Conservation (phyloP, 2,888 invertebrate species). For the Acleris literana region DNA sequence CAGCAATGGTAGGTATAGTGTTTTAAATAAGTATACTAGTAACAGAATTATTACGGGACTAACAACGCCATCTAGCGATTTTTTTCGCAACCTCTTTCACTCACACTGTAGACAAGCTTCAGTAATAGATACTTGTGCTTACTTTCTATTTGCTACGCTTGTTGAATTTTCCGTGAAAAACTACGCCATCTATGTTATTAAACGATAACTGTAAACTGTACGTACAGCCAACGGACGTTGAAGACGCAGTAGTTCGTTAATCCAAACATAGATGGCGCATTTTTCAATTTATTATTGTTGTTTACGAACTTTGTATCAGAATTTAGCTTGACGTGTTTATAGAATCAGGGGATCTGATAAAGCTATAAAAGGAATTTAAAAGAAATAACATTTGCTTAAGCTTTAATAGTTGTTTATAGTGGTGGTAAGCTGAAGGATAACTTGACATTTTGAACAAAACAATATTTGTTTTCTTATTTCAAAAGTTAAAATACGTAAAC, state of each 20-base stretch:
- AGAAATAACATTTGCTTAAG: constrained; percentile 6
- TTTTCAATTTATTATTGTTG: background rate
- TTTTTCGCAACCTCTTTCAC: background rate
- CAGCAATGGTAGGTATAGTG: too few relatives aligned
- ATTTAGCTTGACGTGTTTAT: background rate
- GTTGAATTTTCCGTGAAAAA: too few relatives aligned
- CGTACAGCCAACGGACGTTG: background rate
- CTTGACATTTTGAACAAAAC: background rate
- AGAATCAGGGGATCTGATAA: constrained; percentile 6
- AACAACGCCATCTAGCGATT: background rate
- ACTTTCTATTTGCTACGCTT: too few relatives aligned
- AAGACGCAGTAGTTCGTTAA: background rate
- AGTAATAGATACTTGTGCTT: too few relatives aligned
- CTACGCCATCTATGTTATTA: background rate
- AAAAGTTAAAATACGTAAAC: background rate
- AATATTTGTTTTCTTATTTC: background rate
- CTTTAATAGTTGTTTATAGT: background rate
- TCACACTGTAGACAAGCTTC: background rate
- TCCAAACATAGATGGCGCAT: constrained; percentile 9
- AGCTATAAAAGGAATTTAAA: constrained; percentile 1
- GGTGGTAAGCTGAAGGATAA: background rate
- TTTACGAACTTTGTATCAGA: background rate
- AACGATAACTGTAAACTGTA: background rate
- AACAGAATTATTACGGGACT: background rate
- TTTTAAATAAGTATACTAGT: background rate